Conservation (phyloP, 2,888 invertebrate species). For the Catonia carolina region DNA sequence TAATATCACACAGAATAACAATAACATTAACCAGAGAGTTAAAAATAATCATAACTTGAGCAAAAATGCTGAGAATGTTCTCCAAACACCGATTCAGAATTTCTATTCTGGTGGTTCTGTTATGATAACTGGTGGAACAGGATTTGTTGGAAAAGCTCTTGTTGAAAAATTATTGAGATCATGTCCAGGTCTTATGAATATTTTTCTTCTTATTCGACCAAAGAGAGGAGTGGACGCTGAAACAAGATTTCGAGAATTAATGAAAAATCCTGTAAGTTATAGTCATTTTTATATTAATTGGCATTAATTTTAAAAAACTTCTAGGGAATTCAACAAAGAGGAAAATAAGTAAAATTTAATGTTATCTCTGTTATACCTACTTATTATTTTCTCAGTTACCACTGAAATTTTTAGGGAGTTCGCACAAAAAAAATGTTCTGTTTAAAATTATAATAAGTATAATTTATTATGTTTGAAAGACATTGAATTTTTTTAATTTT, state of each 20-base stretch:
- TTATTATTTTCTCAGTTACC: too few species aligned
- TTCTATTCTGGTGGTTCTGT: slow-evolving; percentile 51
- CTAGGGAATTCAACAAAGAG: too few species aligned
- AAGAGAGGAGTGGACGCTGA: slow-evolving; percentile 34
- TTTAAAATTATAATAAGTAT: too few species aligned
- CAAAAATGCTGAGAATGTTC: slow-evolving; percentile 21
- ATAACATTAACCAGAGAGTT: neutral
- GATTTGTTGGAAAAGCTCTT: slow-evolving; percentile 91
- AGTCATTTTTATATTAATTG: slow-evolving; percentile 8
- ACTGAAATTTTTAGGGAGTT: too few species aligned
- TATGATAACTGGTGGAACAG: slow-evolving; percentile 61
- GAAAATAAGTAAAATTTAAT: too few species aligned
- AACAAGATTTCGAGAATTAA: slow-evolving; percentile 33
- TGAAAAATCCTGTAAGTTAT: slow-evolving; percentile 35
- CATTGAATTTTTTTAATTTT: too few species aligned
- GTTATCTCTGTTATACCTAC: too few species aligned
- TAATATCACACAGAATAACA: neutral
- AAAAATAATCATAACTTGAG: slow-evolving; percentile 24
- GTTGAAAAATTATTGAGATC: slow-evolving; percentile 86
- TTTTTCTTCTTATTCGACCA: slow-evolving; percentile 76
- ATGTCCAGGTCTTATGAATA: slow-evolving; percentile 66
- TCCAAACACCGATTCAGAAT: slow-evolving; percentile 36
- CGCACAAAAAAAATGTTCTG: too few species aligned
- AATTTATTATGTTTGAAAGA: too few species aligned
- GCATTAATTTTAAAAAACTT: too few species aligned